Percentiles rank a stretch among this genome's conserved stretches.
These are phyloP conservation scores for Mizuhopecten yessoensis DNA, from an alignment of 1,140 invertebrate genomes.

Conservation along the genomic window DNA sequence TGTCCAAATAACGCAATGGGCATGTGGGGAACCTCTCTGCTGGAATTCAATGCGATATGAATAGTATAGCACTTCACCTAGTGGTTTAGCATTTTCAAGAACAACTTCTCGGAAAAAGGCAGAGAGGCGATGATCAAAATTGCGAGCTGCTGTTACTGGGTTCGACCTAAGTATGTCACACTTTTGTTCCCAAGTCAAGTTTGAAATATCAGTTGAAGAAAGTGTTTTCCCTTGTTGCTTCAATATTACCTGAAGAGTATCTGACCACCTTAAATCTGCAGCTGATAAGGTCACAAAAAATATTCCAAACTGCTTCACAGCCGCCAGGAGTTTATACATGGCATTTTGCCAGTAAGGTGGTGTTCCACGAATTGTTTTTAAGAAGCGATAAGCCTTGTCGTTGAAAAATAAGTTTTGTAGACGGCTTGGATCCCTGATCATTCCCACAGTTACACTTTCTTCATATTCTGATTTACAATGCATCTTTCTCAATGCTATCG, in stretches of 20 bases:
- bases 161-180: slow-evolving; percentile 53
- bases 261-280: slow-evolving; percentile 59
- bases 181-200: slow-evolving; percentile 55
- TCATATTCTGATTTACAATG: not conserved
- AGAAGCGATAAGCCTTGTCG: slow-evolving; percentile 60
- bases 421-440: not conserved
- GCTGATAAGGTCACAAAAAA: slow-evolving; percentile 57
- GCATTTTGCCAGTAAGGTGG: slow-evolving; percentile 65
- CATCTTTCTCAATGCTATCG: slow-evolving; percentile 54
- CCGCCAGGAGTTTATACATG: slow-evolving; percentile 60
- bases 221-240: slow-evolving; percentile 54
- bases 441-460: not conserved
- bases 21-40: slow-evolving; percentile 59
- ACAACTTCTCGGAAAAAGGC: slow-evolving; percentile 46
- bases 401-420: slow-evolving; percentile 48
- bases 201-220: slow-evolving; percentile 34
- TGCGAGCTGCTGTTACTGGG: slow-evolving; percentile 57
- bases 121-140: slow-evolving; percentile 58
- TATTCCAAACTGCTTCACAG: slow-evolving; percentile 61
- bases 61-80: slow-evolving; percentile 56
- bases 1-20: slow-evolving; percentile 50
- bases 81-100: slow-evolving; percentile 42
- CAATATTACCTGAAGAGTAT: slow-evolving; percentile 53
- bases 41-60: slow-evolving; percentile 61
- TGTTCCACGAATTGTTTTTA: slow-evolving; percentile 58